Evolutionary conservation across 2,888 invertebrate species (phyloP), one percentile per base, ranked within the genome.

Genomic region (Lamellibrachia columna): DNA sequence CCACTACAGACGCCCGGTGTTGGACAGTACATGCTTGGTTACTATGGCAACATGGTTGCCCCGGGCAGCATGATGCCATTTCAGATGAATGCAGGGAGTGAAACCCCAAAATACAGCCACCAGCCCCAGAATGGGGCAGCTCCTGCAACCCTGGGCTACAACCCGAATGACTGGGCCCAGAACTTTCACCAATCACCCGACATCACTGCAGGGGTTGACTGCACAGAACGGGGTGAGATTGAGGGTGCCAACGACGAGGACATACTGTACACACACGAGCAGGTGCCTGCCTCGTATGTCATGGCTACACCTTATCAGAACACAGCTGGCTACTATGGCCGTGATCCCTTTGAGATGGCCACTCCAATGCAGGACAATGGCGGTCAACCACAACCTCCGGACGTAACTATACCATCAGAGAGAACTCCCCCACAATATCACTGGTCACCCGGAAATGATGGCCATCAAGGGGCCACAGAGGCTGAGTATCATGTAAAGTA

Each of bases 211-310:
- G 75, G 75, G 75, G 75, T 75, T 6, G 75, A 75, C 75, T 75
- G 75, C 22, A 22, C 75, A 15, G 75, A 75, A 75, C 52, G 91
- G n/a, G 91, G 91, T 11, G 91, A 53, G n/a, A 53, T 91, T 22
- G 91, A 91, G 55, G 91, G 91, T 40, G 91, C 53, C 22, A 91
- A 91, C n/a, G 91, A 53, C 15, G 55, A 91, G 3, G 91, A 91
- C 53, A 75, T 75, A 75, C 22, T 75, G 22, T 75, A 75, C 75
- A 11, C 75, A 15, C 75, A 75, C 22, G 75, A 75, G 75, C 75
- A 75, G 22, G 75, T 75, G 22, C 75, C 75, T 11, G 75, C n/a
- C n/a, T 75, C 75, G 0, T 75, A 75, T 22, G 22, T 15, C 6
- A n/a, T 75, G 6, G 22, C 75, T 4, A 75, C 75, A 75, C 75